Evolutionary conservation across 2,888 invertebrate genomes (phyloP).

Genomic region (Dascillus cervinus): DNA sequence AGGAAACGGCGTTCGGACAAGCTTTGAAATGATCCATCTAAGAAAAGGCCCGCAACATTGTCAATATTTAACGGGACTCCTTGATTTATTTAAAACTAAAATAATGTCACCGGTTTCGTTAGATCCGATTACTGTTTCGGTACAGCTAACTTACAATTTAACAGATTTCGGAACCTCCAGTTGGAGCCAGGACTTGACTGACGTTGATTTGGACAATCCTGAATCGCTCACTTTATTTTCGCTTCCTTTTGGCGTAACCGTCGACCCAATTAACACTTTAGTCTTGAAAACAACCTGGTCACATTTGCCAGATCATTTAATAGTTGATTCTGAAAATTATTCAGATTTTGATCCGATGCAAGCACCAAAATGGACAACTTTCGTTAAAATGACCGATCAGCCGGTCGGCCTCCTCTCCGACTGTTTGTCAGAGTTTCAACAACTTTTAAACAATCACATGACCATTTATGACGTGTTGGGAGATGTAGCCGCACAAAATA

Average conservation of each 20-base stretch:
- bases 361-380: conserved; percentile 74
- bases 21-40: conserved; percentile 85
- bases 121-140: conserved; percentile 63
- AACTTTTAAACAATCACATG: conserved; percentile 51
- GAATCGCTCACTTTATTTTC: conserved; percentile 47
- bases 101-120: conserved; percentile 54
- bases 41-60: conserved; percentile 73
- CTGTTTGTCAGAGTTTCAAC: conserved; percentile 63
- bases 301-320: conserved; percentile 72
- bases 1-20: conserved; percentile 66
- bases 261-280: conserved; percentile 73
- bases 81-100: conserved; percentile 86
- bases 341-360: conserved; percentile 79
- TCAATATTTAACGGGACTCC: conserved; percentile 72
- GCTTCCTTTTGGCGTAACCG: conserved; percentile 79
- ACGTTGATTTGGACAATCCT: conserved; percentile 48
- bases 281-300: conserved; percentile 81
- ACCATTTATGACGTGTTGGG: conserved; percentile 49
- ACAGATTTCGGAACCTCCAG: conserved; percentile 45
- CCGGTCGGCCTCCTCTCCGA: conserved; percentile 72
- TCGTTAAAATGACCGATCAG: conserved; percentile 57
- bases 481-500: conserved; percentile 39
- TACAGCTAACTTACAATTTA: conserved; percentile 63
- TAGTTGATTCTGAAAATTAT: conserved; percentile 81
- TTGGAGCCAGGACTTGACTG: conserved; percentile 55